Percentiles rank a stretch among this genome's conserved stretches.
phyloP scores from a whole-genome alignment of 1,140 invertebrate species.

The Trachymyrmex septentrionalis region DNA sequence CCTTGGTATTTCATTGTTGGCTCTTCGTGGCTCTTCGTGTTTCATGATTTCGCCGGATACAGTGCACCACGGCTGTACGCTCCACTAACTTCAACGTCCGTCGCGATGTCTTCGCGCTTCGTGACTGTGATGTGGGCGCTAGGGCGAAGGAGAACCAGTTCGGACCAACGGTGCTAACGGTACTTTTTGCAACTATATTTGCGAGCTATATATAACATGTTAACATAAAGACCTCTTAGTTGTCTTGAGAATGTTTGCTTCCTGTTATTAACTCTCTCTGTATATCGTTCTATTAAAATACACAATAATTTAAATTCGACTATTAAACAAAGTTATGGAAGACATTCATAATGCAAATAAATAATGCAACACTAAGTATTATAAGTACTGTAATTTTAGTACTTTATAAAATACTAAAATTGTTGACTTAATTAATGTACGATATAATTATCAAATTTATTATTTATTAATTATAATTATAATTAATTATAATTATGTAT shows the following conservation, averaged over 20 bases:
- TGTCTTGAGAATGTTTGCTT: background rate
- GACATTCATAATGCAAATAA: background rate
- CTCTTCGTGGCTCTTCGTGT: conserved; percentile 34
- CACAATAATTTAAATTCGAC: background rate
- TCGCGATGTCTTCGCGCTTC: conserved; percentile 57
- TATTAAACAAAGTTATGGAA: background rate
- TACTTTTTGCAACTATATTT: conserved; percentile 26
- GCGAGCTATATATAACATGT: background rate
- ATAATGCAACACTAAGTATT: background rate
- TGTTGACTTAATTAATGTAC: background rate
- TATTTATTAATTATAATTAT: conserved; percentile 6
- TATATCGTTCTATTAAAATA: background rate
- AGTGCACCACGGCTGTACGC: conserved; percentile 58
- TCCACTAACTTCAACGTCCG: conserved; percentile 65
- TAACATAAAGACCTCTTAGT: background rate
- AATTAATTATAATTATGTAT: conserved; percentile 1
- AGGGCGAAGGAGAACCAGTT: conserved; percentile 46
- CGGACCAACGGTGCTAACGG: conserved; percentile 20
- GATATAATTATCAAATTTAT: background rate
- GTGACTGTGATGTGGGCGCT: background rate
- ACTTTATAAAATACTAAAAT: background rate
- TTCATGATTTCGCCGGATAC: conserved; percentile 66
- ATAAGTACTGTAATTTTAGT: too few species aligned
- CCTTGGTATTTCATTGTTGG: conserved; percentile 64
- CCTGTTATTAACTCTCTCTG: background rate